Percentiles rank a stretch among this genome's conserved stretches.
These are phyloP conservation scores for Pelodytes ibericus DNA, from an alignment of 2,797 vertebrate genomes.

Conservation along the genomic window DNA sequence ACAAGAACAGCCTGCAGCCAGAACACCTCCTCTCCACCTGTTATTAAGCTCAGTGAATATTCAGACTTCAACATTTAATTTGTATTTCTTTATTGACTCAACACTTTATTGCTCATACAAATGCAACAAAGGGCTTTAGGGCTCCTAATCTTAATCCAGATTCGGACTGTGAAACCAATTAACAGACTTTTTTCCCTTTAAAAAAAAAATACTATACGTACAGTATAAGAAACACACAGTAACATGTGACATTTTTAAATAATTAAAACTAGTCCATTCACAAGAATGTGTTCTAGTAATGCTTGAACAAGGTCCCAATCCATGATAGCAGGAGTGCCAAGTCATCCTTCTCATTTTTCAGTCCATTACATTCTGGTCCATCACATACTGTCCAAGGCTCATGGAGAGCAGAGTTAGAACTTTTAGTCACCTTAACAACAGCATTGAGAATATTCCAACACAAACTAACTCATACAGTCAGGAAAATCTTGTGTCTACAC, in stretches of 20 bases:
- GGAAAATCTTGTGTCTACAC: too few relatives aligned
- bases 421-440: too few relatives aligned
- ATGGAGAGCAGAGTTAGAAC: too few relatives aligned
- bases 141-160: too few relatives aligned
- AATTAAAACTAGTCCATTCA: constrained; percentile 6
- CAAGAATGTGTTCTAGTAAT: neutral
- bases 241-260: neutral
- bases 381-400: too few relatives aligned
- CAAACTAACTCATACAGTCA: too few relatives aligned
- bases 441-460: too few relatives aligned
- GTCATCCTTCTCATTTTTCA: constrained; percentile 1
- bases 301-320: neutral
- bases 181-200: too few relatives aligned
- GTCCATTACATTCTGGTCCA: neutral
- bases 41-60: neutral
- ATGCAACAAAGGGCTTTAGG: too few relatives aligned
- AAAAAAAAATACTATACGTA: too few relatives aligned
- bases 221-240: too few relatives aligned
- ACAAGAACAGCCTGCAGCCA: constrained; percentile 8
- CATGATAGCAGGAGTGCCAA: neutral
- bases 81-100: neutral
- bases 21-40: neutral
- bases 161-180: too few relatives aligned
- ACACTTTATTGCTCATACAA: neutral
- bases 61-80: neutral